Base-by-base conservation (phyloP, 2,888 invertebrate genomes). In the Clanis bilineata region DNA sequence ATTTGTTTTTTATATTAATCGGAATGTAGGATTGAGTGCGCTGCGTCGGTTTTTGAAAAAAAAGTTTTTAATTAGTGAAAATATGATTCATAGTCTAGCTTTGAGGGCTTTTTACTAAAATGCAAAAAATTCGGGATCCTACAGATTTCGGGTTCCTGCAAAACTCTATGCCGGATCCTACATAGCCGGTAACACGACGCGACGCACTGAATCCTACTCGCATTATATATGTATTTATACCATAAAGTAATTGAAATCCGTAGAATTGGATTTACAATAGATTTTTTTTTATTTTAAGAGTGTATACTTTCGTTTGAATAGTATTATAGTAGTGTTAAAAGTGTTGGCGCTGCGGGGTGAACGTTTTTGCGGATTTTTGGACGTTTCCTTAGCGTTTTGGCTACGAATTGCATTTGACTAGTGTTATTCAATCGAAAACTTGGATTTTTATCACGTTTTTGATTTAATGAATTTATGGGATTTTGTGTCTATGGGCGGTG, bases 261-360 rank as follows among this genome's bases (percentile, higher is more conserved):
- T 86, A 85, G 84, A 70, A 73, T 75, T 76, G 74, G 74, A 77
- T 81, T 82, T 75, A 75, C 72, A n/a, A n/a, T 72, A 73, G 72
- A 71, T 76, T 78, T 82, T 81, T 77, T 82, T 62, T 74, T 76
- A 72, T 73, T 80, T 79, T 81, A 77, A 77, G 80, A 77, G 80
- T 32, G 79, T 79, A 79, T 79, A 75, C 79, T 78, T 79, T 83
- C 80, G 80, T 80, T 84, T 83, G 81, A 74, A 79, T 74, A 71
- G 68, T 82, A 82, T 79, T 78, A 70, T 76, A 76, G 77, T 77
- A 71, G 73, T 70, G 77, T 79, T 71, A 36, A 68, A 51, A 32
- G 51, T 28, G 51, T 18, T n/a, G 15, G 51, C 32, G 51, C 51
- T 18, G 51, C 9, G 28, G 15, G 51, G 51, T 18, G 25, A 51